phyloP scores from a whole-genome alignment of 64 coral and sea anemone genomes.

The Acropora tenuis region DNA sequence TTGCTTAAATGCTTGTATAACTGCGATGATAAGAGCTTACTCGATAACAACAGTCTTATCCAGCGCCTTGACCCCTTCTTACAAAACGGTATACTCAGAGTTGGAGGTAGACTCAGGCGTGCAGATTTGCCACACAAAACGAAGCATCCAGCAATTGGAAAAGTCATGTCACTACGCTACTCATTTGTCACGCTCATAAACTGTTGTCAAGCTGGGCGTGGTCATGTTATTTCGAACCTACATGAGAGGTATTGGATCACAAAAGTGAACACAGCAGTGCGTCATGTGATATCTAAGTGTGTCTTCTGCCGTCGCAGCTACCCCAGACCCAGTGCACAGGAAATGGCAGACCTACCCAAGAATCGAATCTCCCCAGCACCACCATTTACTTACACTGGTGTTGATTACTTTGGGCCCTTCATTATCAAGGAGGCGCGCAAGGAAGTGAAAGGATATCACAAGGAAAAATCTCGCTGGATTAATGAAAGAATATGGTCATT shows the following conservation, averaged over 20 bases:
- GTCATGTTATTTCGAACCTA: not conserved
- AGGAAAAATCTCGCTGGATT: not conserved
- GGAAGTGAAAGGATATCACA: constrained; percentile 10
- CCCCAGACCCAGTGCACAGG: not conserved
- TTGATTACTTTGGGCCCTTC: constrained; percentile 8
- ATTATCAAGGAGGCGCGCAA: not conserved
- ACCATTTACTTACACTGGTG: not conserved
- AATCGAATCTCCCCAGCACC: constrained; percentile 25
- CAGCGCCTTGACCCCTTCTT: constrained; percentile 4
- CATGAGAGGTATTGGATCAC: constrained; percentile 13
- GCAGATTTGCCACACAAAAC: constrained; percentile 6
- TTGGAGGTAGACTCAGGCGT: not conserved
- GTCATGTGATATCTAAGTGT: constrained; percentile 3
- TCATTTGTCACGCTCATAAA: constrained; percentile 20
- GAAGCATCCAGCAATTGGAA: constrained; percentile 1
- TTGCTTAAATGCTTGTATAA: too few species aligned
- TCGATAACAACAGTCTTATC: not conserved
- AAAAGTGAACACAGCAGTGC: constrained; percentile 8
- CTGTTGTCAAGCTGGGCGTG: constrained; percentile 1
- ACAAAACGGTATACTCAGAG: not conserved
- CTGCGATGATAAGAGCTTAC: too few species aligned
- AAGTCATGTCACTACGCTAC: constrained; percentile 21
- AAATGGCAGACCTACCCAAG: constrained; percentile 18
- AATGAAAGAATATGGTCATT: constrained; percentile 12
- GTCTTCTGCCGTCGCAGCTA: not conserved